Percentiles rank a stretch among this genome's conserved stretches.
These are phyloP conservation scores for Elaphurus davidianus DNA, from an alignment of 2,113 vertebrate genomes.

Conservation along the genomic window DNA sequence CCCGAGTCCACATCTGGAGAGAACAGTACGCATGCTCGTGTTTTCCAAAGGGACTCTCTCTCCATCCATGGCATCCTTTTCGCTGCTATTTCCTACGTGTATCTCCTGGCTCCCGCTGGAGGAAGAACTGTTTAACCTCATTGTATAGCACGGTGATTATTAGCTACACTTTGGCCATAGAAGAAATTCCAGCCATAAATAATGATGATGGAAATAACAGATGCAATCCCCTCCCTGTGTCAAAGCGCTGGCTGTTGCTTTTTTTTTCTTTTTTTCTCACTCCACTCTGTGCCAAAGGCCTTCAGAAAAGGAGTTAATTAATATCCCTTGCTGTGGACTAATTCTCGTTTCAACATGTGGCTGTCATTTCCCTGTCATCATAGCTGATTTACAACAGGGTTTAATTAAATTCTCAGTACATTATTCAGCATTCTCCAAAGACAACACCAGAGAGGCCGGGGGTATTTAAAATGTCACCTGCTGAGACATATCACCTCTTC, in stretches of 20 bases:
- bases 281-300: conserved; percentile 64
- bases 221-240: not conserved
- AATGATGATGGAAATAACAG: conserved; percentile 4
- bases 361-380: conserved; percentile 85
- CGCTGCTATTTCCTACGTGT: not conserved
- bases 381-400: conserved; percentile 84
- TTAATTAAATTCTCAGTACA: conserved; percentile 86
- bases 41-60: not conserved
- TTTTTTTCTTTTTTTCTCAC: not conserved
- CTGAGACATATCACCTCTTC: conserved; percentile 83
- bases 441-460: conserved; percentile 80
- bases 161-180: not conserved
- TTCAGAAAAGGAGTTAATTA: conserved; percentile 82
- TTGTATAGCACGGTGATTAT: not conserved
- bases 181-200: conserved; percentile 48
- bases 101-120: not conserved
- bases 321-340: conserved; percentile 79
- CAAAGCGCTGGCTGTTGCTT: not conserved
- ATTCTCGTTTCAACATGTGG: conserved; percentile 85
- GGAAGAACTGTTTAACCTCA: not conserved
- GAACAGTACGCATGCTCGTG: fast-evolving
- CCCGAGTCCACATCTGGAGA: not conserved
- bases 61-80: not conserved
- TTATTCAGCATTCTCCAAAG: conserved; percentile 84
- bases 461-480: conserved; percentile 87